phyloP scores from a whole-genome alignment of 2,888 invertebrate species.

The Lycia hirtaria region DNA sequence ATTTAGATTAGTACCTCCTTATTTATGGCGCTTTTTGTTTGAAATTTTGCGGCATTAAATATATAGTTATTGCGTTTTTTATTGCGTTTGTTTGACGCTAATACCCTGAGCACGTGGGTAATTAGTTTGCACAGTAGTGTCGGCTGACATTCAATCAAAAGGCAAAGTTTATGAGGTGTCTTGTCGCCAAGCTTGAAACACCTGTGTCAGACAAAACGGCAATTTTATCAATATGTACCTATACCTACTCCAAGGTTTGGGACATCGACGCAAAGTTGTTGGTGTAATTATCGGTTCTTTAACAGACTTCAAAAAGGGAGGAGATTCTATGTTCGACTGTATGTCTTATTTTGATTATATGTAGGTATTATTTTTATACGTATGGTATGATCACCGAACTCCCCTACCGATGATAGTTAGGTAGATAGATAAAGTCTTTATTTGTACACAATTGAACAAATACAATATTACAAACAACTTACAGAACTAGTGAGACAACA shows the following conservation, averaged over 20 bases:
- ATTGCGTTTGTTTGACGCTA: slow-evolving; percentile 43
- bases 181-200: background rate
- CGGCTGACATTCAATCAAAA: slow-evolving; percentile 9
- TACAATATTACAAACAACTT: no score
- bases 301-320: no score
- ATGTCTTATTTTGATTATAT: no score
- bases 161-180: slow-evolving; percentile 2
- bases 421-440: no score
- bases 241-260: background rate
- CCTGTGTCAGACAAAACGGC: background rate
- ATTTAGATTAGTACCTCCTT: slow-evolving; percentile 6
- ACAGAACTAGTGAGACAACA: no score
- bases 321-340: no score
- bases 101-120: slow-evolving; percentile 32
- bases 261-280: no score
- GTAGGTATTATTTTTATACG: no score
- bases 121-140: background rate
- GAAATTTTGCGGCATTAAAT: slow-evolving; percentile 39
- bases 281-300: no score
- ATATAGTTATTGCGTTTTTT: slow-evolving; percentile 31
- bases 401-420: no score
- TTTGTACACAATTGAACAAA: no score
- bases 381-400: no score
- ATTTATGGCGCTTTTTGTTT: slow-evolving; percentile 12
- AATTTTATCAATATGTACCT: background rate